Percentiles rank a stretch among this genome's conserved stretches.
Conservation (phyloP, 1,140 invertebrate species). For the Aleiodes sp. region DNA sequence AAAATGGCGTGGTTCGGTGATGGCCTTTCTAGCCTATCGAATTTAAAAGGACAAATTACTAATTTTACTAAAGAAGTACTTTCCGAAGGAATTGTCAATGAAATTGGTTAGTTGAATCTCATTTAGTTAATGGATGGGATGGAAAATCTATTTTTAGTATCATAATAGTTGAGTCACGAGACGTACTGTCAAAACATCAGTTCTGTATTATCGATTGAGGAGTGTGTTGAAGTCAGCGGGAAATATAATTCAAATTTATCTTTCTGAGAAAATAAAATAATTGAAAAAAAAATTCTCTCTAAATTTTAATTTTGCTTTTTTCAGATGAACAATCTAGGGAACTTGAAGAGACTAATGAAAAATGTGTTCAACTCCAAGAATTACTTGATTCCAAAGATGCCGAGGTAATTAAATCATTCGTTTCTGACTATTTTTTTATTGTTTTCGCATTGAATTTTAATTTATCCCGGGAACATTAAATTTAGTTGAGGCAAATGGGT, state of each 20-base stretch:
- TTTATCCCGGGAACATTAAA: no score
- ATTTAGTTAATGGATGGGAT: slow-evolving; percentile 7
- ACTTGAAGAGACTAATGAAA: slow-evolving; percentile 65
- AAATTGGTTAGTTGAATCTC: slow-evolving; percentile 61
- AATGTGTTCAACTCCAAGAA: slow-evolving; percentile 70
- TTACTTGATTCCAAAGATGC: slow-evolving; percentile 71
- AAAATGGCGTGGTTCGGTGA: slow-evolving; percentile 83
- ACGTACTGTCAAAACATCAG: slow-evolving; percentile 60
- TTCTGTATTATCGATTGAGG: slow-evolving; percentile 51
- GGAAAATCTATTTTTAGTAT: no score
- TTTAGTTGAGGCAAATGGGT: no score
- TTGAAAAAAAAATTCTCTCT: no score
- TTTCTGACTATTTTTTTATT: slow-evolving; percentile 42
- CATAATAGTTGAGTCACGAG: no score
- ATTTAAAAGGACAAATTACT: slow-evolving; percentile 78
- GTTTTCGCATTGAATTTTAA: no score
- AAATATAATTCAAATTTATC: background rate
- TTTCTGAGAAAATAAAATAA: background rate
- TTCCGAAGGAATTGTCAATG: slow-evolving; percentile 69
- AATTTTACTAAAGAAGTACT: slow-evolving; percentile 80
- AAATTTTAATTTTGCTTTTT: slow-evolving; percentile 33
- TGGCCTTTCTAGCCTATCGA: slow-evolving; percentile 74
- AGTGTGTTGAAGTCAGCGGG: background rate
- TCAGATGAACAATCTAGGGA: slow-evolving; percentile 58
- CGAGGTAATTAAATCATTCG: slow-evolving; percentile 65